These are phyloP conservation scores for Nesoenas mayeri DNA, from an alignment of 2,113 vertebrate species.

Conservation along the genomic window DNA sequence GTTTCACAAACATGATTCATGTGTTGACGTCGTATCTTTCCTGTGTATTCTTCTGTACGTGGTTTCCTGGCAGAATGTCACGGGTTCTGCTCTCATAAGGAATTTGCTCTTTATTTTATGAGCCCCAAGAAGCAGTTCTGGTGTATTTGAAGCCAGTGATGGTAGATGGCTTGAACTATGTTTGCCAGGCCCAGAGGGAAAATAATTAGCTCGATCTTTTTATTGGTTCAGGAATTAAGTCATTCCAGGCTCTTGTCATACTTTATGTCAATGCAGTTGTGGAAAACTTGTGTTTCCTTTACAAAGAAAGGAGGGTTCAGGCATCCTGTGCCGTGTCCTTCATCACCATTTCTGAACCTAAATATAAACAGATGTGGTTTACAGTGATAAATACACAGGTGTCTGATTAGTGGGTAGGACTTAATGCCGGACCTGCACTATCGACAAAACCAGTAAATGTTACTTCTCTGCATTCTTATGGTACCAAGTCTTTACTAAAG, in stretches of 20 bases:
- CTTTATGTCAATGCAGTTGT: background rate
- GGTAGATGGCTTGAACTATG: background rate
- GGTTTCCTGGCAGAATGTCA: background rate
- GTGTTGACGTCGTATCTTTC: background rate
- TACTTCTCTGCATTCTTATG: background rate
- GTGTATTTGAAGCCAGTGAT: background rate
- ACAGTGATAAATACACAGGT: background rate
- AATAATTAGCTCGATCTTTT: background rate
- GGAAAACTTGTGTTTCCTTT: background rate
- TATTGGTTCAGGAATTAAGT: background rate
- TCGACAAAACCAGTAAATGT: background rate
- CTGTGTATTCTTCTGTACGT: fast-evolving
- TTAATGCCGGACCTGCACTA: background rate
- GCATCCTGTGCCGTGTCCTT: background rate
- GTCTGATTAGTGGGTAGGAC: background rate
- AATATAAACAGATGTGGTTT: background rate
- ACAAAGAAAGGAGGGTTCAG: background rate
- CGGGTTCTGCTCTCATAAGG: background rate
- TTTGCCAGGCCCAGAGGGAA: background rate
- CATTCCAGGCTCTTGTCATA: background rate
- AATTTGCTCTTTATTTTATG: background rate
- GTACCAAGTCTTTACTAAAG: background rate
- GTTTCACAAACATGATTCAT: background rate
- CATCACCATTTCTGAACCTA: background rate
- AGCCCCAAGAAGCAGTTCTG: background rate